phyloP scores from a whole-genome alignment of 2,797 vertebrate species.

The Sebastolobus alascanus region DNA sequence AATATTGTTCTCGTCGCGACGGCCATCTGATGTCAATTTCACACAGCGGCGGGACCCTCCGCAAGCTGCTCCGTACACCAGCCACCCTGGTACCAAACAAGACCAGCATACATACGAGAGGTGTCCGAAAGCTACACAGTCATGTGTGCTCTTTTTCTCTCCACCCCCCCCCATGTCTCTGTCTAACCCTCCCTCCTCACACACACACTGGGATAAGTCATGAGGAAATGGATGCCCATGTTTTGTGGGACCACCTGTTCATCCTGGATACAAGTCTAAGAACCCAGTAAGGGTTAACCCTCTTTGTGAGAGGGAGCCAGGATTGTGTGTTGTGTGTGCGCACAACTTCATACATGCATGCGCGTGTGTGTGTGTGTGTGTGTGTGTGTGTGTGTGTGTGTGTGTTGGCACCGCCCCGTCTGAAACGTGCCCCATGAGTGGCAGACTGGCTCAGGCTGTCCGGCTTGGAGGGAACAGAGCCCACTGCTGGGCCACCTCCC shows the following conservation, averaged over 20 bases:
- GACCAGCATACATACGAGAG: slow-evolving; percentile 54
- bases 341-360: slow-evolving; percentile 23
- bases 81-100: slow-evolving; percentile 64
- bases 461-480: slow-evolving; percentile 77
- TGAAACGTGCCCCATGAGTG: slow-evolving; percentile 83
- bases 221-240: slow-evolving; percentile 85
- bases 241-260: slow-evolving; percentile 87
- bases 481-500: slow-evolving; percentile 78
- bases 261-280: slow-evolving; percentile 83
- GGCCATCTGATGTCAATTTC: slow-evolving; percentile 82
- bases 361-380: slow-evolving; percentile 32
- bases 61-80: slow-evolving; percentile 73
- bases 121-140: slow-evolving; percentile 34
- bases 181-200: slow-evolving; percentile 38
- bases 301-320: slow-evolving; percentile 76
- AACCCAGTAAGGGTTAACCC: slow-evolving; percentile 84
- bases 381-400: slow-evolving; percentile 32
- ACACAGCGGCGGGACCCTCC: slow-evolving; percentile 76
- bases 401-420: slow-evolving; percentile 75
- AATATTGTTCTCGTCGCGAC: slow-evolving; percentile 76
- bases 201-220: slow-evolving; percentile 79
- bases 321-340: slow-evolving; percentile 39
- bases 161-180: slow-evolving; percentile 13
- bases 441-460: slow-evolving; percentile 84
- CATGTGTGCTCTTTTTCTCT: slow-evolving; percentile 21